Conservation (phyloP, 1,140 invertebrate species). For the Heterodera schachtii region DNA sequence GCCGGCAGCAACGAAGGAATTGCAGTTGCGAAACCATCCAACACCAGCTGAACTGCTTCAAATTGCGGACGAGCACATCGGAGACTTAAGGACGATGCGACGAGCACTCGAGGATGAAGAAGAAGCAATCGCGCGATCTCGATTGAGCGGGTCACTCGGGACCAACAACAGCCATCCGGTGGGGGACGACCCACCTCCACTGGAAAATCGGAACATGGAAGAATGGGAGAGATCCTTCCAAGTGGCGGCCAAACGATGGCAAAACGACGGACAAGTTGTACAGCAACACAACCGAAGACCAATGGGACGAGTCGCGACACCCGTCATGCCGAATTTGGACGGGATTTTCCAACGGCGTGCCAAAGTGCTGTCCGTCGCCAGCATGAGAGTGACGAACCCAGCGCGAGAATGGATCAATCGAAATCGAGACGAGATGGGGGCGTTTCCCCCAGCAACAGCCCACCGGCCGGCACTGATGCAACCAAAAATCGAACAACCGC, state of each 20-base stretch:
- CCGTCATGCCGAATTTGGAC: not conserved
- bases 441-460: too few species aligned
- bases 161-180: not conserved
- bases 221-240: too few species aligned
- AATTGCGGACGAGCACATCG: not conserved
- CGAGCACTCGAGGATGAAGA: not conserved
- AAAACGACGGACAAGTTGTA: not conserved
- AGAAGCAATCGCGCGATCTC: too few species aligned
- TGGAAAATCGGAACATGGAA: too few species aligned
- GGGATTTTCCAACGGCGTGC: not conserved
- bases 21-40: not conserved
- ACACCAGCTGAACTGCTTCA: not conserved
- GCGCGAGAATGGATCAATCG: not conserved
- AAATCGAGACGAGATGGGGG: too few species aligned
- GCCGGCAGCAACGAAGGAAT: not conserved
- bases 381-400: too few species aligned
- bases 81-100: not conserved
- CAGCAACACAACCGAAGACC: too few species aligned
- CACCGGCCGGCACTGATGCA: too few species aligned
- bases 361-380: too few species aligned
- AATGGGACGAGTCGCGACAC: not conserved
- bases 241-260: too few species aligned
- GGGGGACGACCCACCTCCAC: too few species aligned
- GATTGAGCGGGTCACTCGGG: not conserved
- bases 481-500: too few species aligned